phyloP scores from a whole-genome alignment of 2,113 vertebrate genomes.

The Ceuthmochares aereus region DNA sequence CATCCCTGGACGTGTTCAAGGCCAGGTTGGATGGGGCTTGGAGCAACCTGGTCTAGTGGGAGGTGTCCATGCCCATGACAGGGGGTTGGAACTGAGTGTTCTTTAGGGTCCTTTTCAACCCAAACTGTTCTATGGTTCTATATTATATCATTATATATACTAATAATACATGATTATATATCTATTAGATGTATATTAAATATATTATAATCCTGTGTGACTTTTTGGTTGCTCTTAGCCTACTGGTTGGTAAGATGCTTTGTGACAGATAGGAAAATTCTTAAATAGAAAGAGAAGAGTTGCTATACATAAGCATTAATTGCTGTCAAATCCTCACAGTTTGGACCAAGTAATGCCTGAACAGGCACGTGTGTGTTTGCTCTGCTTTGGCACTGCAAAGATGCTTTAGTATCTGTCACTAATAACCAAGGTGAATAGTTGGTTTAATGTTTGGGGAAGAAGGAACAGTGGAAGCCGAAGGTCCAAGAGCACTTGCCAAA shows the following conservation, averaged over 20 bases:
- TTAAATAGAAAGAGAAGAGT: neutral
- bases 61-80: too few relatives aligned
- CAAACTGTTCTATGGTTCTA: too few relatives aligned
- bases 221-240: neutral
- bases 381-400: neutral
- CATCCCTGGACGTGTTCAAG: too few relatives aligned
- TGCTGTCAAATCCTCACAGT: neutral
- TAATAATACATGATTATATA: too few relatives aligned
- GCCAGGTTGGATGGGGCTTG: too few relatives aligned
- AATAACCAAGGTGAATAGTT: neutral
- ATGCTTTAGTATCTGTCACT: constrained; percentile 6
- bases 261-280: neutral
- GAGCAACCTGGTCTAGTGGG: too few relatives aligned
- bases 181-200: too few relatives aligned
- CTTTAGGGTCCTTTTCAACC: too few relatives aligned
- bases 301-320: neutral
- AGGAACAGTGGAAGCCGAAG: neutral
- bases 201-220: neutral
- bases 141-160: too few relatives aligned
- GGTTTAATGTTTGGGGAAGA: neutral
- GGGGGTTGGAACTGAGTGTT: too few relatives aligned
- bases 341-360: neutral
- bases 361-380: neutral
- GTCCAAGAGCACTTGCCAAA: constrained; percentile 39
- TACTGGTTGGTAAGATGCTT: neutral